A percentile compares a stretch with the other conserved stretches of the same genome.
Evolutionary conservation across 2,113 vertebrate species (phyloP).

Genomic region (Epinephelus fuscoguttatus): DNA sequence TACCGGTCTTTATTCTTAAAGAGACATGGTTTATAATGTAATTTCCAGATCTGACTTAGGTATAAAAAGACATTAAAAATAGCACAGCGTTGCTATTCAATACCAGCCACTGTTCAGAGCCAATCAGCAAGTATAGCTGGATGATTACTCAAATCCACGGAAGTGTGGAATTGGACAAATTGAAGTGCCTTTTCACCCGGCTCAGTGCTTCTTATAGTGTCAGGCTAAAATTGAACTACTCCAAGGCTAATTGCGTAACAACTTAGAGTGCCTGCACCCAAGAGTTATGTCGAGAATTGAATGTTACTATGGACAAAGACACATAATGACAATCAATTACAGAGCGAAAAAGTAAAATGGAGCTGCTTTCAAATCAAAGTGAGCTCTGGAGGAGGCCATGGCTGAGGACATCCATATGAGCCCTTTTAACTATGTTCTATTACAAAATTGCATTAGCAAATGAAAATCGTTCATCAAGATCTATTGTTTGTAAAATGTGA

Average conservation of each 20-base stretch:
- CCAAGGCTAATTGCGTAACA: slow-evolving; percentile 78
- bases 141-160: slow-evolving; percentile 71
- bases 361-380: slow-evolving; percentile 69
- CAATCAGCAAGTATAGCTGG: slow-evolving; percentile 71
- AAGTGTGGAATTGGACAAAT: slow-evolving; percentile 75
- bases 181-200: slow-evolving; percentile 68
- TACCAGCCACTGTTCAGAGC: slow-evolving; percentile 51
- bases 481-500: slow-evolving; percentile 56
- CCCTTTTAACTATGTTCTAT: slow-evolving; percentile 19
- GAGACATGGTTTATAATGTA: background rate
- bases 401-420: slow-evolving; percentile 30
- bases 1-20: background rate
- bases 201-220: slow-evolving; percentile 71
- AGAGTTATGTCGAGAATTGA: slow-evolving; percentile 74
- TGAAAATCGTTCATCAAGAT: slow-evolving; percentile 37
- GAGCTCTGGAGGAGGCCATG: slow-evolving; percentile 42
- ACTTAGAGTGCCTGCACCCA: slow-evolving; percentile 64
- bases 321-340: slow-evolving; percentile 77
- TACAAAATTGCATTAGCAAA: slow-evolving; percentile 42
- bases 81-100: slow-evolving; percentile 39
- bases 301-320: slow-evolving; percentile 76
- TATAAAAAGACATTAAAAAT: slow-evolving; percentile 47
- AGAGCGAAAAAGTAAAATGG: slow-evolving; percentile 37
- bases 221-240: slow-evolving; percentile 71
- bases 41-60: slow-evolving; percentile 32